Conservation (phyloP, 2,113 vertebrate genomes). For the Corythaeola cristata region DNA sequence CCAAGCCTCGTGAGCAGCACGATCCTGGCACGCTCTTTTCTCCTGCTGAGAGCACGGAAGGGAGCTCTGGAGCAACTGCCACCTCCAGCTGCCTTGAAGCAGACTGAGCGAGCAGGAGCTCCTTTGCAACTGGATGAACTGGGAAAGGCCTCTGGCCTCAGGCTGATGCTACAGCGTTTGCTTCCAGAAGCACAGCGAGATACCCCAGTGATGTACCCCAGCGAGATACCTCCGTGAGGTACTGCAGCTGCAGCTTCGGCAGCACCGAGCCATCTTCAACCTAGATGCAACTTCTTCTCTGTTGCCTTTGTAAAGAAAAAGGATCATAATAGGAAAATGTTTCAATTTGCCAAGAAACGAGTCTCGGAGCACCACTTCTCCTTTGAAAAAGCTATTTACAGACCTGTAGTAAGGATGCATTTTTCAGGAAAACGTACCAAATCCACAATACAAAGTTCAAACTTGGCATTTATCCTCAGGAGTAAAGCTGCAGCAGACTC, state of each 20-base stretch:
- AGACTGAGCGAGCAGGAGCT: not conserved
- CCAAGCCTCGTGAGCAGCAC: not conserved
- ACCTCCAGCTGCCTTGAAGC: not conserved
- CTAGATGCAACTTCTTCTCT: not conserved
- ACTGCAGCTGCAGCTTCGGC: rapidly evolving
- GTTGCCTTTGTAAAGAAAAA: not conserved
- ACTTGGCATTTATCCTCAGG: not conserved
- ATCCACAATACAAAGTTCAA: not conserved
- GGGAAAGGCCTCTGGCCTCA: not conserved
- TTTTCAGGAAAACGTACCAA: not conserved
- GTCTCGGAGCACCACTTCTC: not conserved
- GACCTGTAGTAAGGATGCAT: not conserved
- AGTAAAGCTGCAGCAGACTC: not conserved
- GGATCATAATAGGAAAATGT: not conserved
- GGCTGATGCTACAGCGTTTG: not conserved
- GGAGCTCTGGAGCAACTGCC: not conserved
- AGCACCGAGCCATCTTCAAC: not conserved
- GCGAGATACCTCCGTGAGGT: not conserved
- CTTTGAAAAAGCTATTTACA: not conserved
- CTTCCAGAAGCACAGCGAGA: not conserved
- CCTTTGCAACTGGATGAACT: not conserved
- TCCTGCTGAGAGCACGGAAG: not conserved
- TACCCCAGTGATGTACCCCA: not conserved
- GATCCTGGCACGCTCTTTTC: rapidly evolving
- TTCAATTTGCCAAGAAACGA: not conserved